Conservation (phyloP, 2,113 vertebrate genomes). For the Hippocampus abdominalis region DNA sequence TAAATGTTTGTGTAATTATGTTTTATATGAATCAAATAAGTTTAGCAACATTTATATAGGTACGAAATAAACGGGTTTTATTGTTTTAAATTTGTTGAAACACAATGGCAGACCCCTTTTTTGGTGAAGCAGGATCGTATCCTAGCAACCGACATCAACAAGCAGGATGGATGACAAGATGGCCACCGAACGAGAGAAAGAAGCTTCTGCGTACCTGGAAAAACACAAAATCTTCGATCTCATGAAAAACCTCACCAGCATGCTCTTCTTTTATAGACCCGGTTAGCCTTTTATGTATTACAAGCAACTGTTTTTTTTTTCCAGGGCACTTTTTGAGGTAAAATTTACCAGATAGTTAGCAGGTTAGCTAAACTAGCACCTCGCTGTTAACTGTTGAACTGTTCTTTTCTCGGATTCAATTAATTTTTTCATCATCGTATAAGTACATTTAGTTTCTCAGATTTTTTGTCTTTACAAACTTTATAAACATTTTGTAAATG, state of each 20-base stretch:
- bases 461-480: neutral
- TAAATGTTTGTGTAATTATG: too few species aligned
- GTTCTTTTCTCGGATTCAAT: neutral
- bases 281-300: slow-evolving; percentile 36
- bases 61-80: neutral
- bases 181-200: slow-evolving; percentile 54
- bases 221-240: slow-evolving; percentile 63
- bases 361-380: neutral
- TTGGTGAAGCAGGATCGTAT: slow-evolving; percentile 22
- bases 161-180: slow-evolving; percentile 26
- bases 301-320: neutral
- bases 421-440: neutral
- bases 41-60: too few species aligned
- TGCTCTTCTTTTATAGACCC: slow-evolving; percentile 67
- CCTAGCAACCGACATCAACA: slow-evolving; percentile 66
- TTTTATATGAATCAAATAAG: too few species aligned
- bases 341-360: neutral
- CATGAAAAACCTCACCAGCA: slow-evolving; percentile 61
- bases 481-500: neutral
- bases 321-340: neutral
- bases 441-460: neutral
- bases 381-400: neutral
- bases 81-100: neutral
- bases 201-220: slow-evolving; percentile 53
- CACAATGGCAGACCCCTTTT: neutral